phyloP scores from a whole-genome alignment of 2,797 vertebrate genomes.

The Acipenser transmontanus region DNA sequence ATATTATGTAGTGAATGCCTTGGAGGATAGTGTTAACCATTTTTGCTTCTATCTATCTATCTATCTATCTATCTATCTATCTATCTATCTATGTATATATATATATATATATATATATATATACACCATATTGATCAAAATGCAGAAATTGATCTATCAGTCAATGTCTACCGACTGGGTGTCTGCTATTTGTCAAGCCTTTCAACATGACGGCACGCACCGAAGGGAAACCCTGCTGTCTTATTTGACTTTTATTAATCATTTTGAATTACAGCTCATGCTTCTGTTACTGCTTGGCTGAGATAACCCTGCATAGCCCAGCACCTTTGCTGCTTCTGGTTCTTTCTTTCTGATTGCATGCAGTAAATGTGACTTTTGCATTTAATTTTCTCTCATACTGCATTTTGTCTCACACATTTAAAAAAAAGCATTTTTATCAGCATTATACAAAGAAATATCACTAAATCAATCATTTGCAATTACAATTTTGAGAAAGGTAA shows the following conservation, averaged over 20 bases:
- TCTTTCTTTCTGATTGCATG: slow-evolving; percentile 12
- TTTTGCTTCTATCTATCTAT: too few relatives aligned
- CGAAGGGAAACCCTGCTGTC: slow-evolving; percentile 14
- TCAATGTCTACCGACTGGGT: slow-evolving; percentile 15
- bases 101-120: too few relatives aligned
- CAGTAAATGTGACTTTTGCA: slow-evolving; percentile 10
- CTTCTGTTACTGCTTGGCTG: neutral
- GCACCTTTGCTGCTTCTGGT: neutral
- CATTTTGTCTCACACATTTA: too few relatives aligned
- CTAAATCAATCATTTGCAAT: too few relatives aligned
- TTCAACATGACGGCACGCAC: neutral
- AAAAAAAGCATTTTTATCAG: too few relatives aligned
- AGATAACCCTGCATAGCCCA: slow-evolving; percentile 9
- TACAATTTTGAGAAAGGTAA: too few relatives aligned
- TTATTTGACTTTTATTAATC: slow-evolving; percentile 9
- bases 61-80: too few relatives aligned
- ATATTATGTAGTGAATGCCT: too few relatives aligned
- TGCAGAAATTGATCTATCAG: slow-evolving; percentile 19
- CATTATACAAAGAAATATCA: too few relatives aligned
- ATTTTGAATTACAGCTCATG: slow-evolving; percentile 2
- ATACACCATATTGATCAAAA: slow-evolving; percentile 16
- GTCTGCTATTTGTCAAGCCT: slow-evolving; percentile 11
- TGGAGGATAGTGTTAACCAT: too few relatives aligned
- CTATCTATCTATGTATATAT: too few relatives aligned
- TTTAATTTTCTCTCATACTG: neutral